Evolutionary conservation across 1,140 invertebrate species (phyloP).

Genomic region (silkworm (Bombyx mori)): DNA sequence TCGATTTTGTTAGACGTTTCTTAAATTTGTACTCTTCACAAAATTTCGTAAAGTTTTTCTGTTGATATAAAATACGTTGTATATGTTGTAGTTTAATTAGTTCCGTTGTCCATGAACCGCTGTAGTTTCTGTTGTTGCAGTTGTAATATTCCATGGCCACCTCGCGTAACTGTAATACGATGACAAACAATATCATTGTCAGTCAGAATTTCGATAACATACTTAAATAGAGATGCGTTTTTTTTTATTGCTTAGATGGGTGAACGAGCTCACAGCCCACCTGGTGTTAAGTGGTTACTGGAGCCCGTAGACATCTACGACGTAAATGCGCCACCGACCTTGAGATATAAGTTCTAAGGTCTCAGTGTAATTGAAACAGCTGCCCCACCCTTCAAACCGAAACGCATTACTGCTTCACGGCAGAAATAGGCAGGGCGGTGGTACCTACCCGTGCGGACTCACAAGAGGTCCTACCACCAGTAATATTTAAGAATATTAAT

Average conservation of each 20-base stretch:
- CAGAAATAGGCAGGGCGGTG: no score
- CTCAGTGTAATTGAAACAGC: no score
- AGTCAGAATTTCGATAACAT: constrained; percentile 9
- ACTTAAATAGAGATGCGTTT: neutral
- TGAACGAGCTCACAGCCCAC: no score
- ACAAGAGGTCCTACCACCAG: no score
- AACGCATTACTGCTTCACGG: no score
- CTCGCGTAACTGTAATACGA: constrained; percentile 73
- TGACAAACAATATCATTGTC: constrained; percentile 13
- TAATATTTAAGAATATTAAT: no score
- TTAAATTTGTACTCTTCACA: constrained; percentile 49
- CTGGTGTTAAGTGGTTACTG: no score
- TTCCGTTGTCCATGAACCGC: constrained; percentile 60
- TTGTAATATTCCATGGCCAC: constrained; percentile 78
- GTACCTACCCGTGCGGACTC: no score
- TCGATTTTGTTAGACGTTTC: constrained; percentile 28
- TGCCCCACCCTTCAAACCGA: no score
- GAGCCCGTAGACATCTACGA: no score
- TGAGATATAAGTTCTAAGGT: no score
- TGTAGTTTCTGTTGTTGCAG: constrained; percentile 71
- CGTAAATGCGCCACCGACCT: no score
- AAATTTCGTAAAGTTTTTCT: constrained; percentile 42
- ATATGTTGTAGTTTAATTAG: constrained; percentile 56
- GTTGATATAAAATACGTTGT: constrained; percentile 48
- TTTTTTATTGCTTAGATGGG: neutral